A percentile compares a stretch with the other conserved stretches of the same genome.
Conservation (phyloP, 2,113 vertebrate genomes). For the Nicator chloris region DNA sequence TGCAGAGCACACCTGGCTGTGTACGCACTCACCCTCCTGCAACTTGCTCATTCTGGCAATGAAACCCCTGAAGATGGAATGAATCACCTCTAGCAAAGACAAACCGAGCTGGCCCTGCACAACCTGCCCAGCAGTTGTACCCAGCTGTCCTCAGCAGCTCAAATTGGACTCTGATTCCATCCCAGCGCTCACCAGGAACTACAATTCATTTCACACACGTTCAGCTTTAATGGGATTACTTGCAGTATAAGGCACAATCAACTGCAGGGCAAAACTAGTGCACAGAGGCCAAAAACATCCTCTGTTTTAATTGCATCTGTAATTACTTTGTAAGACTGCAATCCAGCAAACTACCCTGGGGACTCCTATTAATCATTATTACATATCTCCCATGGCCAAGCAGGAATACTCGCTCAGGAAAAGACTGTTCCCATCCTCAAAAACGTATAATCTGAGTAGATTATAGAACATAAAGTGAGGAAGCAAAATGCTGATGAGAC, state of each 20-base stretch:
- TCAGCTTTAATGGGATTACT: background rate
- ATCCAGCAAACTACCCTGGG: background rate
- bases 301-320: slow-evolving; percentile 12
- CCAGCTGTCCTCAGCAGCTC: background rate
- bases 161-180: background rate
- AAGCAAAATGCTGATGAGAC: background rate
- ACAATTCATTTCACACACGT: background rate
- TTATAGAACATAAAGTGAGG: background rate
- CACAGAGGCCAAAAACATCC: background rate
- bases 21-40: background rate
- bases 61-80: background rate
- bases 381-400: background rate
- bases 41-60: background rate
- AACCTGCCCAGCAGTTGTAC: background rate
- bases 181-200: background rate
- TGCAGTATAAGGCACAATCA: background rate
- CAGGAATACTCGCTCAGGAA: background rate
- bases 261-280: background rate
- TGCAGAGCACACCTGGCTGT: background rate
- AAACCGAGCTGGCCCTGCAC: background rate
- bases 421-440: background rate
- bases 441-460: background rate
- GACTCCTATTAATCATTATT: background rate
- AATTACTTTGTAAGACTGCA: slow-evolving; percentile 19
- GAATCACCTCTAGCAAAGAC: background rate